Evolutionary conservation across 2,113 vertebrate genomes (phyloP), one percentile per base, ranked within the genome.

Genomic region (Columba janthina): DNA sequence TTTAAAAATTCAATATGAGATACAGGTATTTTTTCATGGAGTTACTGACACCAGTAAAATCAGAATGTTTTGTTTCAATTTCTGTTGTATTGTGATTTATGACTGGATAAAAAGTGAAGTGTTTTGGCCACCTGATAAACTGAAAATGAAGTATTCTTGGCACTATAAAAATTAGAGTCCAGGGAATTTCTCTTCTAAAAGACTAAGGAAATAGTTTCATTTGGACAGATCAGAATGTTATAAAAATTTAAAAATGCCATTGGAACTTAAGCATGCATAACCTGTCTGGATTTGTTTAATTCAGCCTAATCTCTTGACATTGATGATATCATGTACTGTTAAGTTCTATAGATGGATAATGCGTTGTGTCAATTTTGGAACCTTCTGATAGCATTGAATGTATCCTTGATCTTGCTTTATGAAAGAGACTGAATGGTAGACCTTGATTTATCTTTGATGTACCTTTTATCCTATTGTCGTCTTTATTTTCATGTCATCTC

Each of bases 381-480:
- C 54, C 36, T 96, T 93, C 57, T 86, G 61, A 19, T 78, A 67
- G 28, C 25, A 44, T 53, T 54, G 53, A 94, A 74, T 8, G 5
- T 93, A n/a, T 32, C 88, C 83, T 96, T 96, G 93, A 90, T 92
- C 90, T 94, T 92, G 16, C 1, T 2, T 86, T 86, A 57, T 77
- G 79, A 93, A 90, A 94, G 83, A 74, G 15, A 78, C 69, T 86
- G 85, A 92, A 90, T 61, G 28, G 79, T 89, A 94, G 90, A 66
- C 53, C 62, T 83, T 2, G 28, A 85, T 91, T 96, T 72, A 93
- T 91, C 88, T 96, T 57, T 95, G 25, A 73, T 81, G 31, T 84
- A 53, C 38, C 79, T 96, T 96, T 96, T 91, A 94, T 95, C 88
- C 11, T 90, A 91, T 95, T 94, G 82, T 95, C 76, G 13, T 82